These are phyloP conservation scores for Bombyx mori DNA, from an alignment of 1,140 invertebrate genomes.

Conservation along the genomic window ASM3026992v2 NC_085113.1:12910001-12910500, in stretches of 20 bases:
- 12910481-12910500: conserved; percentile 87
- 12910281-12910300: too few species aligned
- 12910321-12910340: too few species aligned
- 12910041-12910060: conserved; percentile 94
- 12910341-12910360: too few species aligned
- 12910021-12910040: conserved; percentile 94
- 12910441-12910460: conserved; percentile 96
- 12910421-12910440: conserved; percentile 41
- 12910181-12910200: too few species aligned
- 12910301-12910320: too few species aligned
- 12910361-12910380: too few species aligned
- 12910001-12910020: too few species aligned
- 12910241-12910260: too few species aligned
- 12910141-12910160: conserved; percentile 89
- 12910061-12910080: conserved; percentile 91
- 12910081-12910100: conserved; percentile 95
- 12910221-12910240: too few species aligned
- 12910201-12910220: too few species aligned
- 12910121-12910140: conserved; percentile 93
- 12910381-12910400: background rate
- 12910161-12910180: conserved; percentile 89
- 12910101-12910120: conserved; percentile 92
- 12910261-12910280: too few species aligned
- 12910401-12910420: background rate
- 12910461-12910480: conserved; percentile 92